Base-by-base conservation (phyloP, 2,797 vertebrate genomes). In the Galaxias olidus region DNA sequence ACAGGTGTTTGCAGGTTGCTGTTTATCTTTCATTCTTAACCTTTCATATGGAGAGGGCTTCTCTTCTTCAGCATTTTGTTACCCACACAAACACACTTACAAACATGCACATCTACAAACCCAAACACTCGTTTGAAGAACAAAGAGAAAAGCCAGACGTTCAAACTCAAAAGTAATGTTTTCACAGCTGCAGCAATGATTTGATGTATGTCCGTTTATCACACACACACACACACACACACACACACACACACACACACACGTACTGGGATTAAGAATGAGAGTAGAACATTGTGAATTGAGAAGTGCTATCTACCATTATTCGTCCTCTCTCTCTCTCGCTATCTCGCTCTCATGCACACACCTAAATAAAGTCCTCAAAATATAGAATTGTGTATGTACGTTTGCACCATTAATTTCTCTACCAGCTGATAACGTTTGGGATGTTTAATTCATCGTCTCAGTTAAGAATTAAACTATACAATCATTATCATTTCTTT, bases 1-100 rank as follows among this genome's bases (percentile, higher is more conserved):
- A 88, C 91, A 93, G 90, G 92, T 93, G 92, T 90, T 91, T 87
- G 80, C 89, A 91, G 89, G 89, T 90, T 88, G 86, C 79, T 85
- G 87, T 91, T 92, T 83, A 85, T 90, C 84, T 90, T 86, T 84
- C 72, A 47, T 68, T 72, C 76, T 79, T 89, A 82, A 85, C 88
- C 90, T 88, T 90, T 88, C 71, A 88, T 83, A 86, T 76, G 70
- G 77, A 86, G 85, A 82, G 84, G 82, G 74, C 78, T 82, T 84
- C 80, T 84, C 74, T 76, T 46, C 18, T 69, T 66, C 40, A 56
- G 57, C 19, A 47, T 48, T 4, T 56, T 18, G 1, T 18, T 55
- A 53, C 52, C 73, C 65, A 43, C 18, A 15, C 43, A 63, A 15
- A 54, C 50, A 46, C 50, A 75, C 61, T 19, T 45, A 41, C 41